Base-by-base conservation (phyloP, 2,113 vertebrate genomes). In the Corythornis cristatus region DNA sequence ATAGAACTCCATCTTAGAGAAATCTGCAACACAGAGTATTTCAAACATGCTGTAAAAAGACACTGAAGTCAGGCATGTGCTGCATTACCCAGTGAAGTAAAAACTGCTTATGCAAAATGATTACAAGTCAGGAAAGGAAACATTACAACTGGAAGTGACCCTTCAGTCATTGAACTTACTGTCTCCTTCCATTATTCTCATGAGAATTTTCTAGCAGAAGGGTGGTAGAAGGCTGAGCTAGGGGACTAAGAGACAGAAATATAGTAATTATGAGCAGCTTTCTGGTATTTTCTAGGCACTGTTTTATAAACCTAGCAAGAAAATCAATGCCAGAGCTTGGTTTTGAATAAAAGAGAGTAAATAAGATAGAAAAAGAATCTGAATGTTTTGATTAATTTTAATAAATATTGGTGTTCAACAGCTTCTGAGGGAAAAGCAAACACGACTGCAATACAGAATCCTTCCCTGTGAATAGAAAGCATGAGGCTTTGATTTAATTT, bases 191-290 rank as follows among this genome's bases (percentile, higher is more conserved):
- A 86, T 29, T 83, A 93, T 96, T 71, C 70, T 88, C 76, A 81
- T n/a, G 50, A 92, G 93, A 95, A 68, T 79, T 93, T 88, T 91
- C 83, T 82, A 96, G 65, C 57, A 94, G 68, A 94, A 81, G 81
- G 40, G 72, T 91, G 51, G 57, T 62, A 88, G 65, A 93, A 53
- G 82, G 75, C 50, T 96, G 93, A 95, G 46, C 87, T 93, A 89
- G 1, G 28, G 71, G 81, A 96, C 50, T 94, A 89, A 82, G 68
- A 94, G 78, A 95, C 80, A 92, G 78, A 95, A 95, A 95, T 54
- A 82, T 58, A 93, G 58, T 57, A 82, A 75, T 89, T 83, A 67
- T 82, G 46, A 96, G 62, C 43, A 84, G 86, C 35, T 58, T 37
- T 35, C 70, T 56, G 46, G 23, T 42, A 76, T 86, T 84, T 90